phyloP scores from a whole-genome alignment of 2,888 invertebrate species.

The Copidosoma aretas region DNA sequence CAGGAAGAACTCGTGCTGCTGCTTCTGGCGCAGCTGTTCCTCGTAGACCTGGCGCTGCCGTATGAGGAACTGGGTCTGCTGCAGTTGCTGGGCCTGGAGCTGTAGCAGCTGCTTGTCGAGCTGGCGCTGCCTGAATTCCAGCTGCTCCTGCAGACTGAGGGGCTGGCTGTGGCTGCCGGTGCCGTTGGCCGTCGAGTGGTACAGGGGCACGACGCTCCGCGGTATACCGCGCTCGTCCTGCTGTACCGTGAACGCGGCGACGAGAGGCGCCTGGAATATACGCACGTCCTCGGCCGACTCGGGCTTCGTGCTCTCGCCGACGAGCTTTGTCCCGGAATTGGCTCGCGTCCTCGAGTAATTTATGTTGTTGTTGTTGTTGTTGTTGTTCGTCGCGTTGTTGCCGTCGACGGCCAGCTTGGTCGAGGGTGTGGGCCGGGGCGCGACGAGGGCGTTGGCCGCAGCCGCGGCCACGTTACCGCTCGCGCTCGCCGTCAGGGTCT shows the following conservation, averaged over 20 bases:
- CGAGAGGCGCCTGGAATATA: constrained; percentile 81
- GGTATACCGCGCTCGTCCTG: constrained; percentile 82
- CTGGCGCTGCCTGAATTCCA: constrained; percentile 73
- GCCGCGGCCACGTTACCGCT: constrained; percentile 51
- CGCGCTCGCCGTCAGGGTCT: constrained; percentile 52
- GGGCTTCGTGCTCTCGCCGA: constrained; percentile 11
- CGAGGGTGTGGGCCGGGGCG: constrained; percentile 53
- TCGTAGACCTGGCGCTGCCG: constrained; percentile 71
- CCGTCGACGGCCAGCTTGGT: constrained; percentile 14
- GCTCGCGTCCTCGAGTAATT: constrained; percentile 7
- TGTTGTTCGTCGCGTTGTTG: background rate
- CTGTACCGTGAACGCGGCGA: constrained; percentile 85
- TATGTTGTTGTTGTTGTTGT: background rate
- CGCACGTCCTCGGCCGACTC: constrained; percentile 70
- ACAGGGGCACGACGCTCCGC: constrained; percentile 78
- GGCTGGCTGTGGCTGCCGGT: constrained; percentile 52
- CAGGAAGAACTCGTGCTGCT: constrained; percentile 54
- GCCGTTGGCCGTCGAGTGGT: constrained; percentile 44
- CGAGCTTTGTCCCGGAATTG: constrained; percentile 26
- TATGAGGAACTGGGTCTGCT: constrained; percentile 73
- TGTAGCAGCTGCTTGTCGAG: constrained; percentile 75
- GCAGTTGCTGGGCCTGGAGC: constrained; percentile 72
- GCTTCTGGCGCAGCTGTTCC: constrained; percentile 62
- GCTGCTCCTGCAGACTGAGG: constrained; percentile 59
- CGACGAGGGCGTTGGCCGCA: constrained; percentile 48